Evolutionary conservation across 2,113 vertebrate genomes (phyloP), one percentile per base, ranked within the genome.

Genomic region (Myxocyprinus asiaticus): DNA sequence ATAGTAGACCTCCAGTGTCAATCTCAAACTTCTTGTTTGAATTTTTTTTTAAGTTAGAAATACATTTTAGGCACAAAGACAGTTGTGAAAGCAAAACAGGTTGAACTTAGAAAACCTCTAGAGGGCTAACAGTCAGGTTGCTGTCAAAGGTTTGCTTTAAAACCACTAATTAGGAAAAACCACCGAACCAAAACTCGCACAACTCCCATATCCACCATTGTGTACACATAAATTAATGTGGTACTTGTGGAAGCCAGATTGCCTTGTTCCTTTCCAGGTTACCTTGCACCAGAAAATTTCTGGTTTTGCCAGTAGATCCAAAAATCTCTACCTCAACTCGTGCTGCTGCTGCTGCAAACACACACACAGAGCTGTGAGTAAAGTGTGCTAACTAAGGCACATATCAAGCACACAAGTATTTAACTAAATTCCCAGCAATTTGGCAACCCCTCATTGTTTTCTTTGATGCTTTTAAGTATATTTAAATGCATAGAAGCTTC

Each of bases 191-290:
- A 72, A 73, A 73, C 55, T 73, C 6, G 11, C 43, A 47, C 2
- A 61, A 61, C 55, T 65, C 17, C 22, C 61, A 44, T 53, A 76
- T 22, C 45, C 73, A 77, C 53, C 53, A 47, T 6, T 65, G 42
- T 48, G 44, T 43, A 77, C 17, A 76, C 17, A 67, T 47, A 80
- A 68, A 67, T 67, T 56, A 2, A 48, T 55, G n/a, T 69, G 62
- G 53, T 62, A 22, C n/a, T 50, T 73, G 53, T 75, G 48, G 56
- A 33, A 33, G 22, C 22, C 22, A 33, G 22, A 12, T 33, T 58
- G 45, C 8, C 42, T 12, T 42, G 45, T 15, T 68, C 12, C 75
- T 47, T 42, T 15, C 78, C 42, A 48, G 45, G 48, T 67, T 71
- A 14, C 59, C 43, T 44, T n/a, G 12, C 44, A 44, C 70, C 43